Evolutionary conservation across 2,113 vertebrate genomes (phyloP), one percentile per base, ranked within the genome.

Genomic region (Chamaea fasciata): DNA sequence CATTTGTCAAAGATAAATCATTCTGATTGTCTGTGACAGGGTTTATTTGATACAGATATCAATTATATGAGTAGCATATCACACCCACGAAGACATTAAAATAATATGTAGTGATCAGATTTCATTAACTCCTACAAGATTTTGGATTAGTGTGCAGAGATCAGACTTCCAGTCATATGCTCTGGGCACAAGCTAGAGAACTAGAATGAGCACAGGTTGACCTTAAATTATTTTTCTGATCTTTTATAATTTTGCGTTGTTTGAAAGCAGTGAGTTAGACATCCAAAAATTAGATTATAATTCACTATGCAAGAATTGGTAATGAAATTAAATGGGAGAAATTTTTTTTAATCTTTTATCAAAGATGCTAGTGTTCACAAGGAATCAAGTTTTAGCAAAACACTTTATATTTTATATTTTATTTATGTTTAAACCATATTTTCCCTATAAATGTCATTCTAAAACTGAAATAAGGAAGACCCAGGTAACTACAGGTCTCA

Each of bases 91-190:
- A 85, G 81, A 91, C 44, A 64, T 71, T 79, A 87, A 91, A 89
- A 84, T 64, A 85, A 59, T 67, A 47, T 21, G 49, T n/a, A 91
- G 33, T 4, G 5, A 75, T 87, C 78, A 91, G 44, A 83, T 82
- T 82, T 89, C 57, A 91, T 87, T 94, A 90, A 85, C 53, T 85
- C 15, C 24, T 87, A 78, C 77, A 84, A 92, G 69, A 64, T 70
- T 91, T 94, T 84, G 56, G 15, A 82, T 82, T 81, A 81, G 19
- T 37, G 26, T 67, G 52, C 13, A 37, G 52, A 68, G 18, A 85
- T 60, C 64, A 89, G 56, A 74, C 13, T 89, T 15, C 20, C 65
- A 92, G 28, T 15, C 35, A 27, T 69, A 49, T 42, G 42, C 4
- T 83, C 59, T 70, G n/a, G 42, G 28, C 33, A 74, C 12, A 73